Conservation (phyloP, 2,888 invertebrate species). For the Leptarthrus brevirostris region DNA sequence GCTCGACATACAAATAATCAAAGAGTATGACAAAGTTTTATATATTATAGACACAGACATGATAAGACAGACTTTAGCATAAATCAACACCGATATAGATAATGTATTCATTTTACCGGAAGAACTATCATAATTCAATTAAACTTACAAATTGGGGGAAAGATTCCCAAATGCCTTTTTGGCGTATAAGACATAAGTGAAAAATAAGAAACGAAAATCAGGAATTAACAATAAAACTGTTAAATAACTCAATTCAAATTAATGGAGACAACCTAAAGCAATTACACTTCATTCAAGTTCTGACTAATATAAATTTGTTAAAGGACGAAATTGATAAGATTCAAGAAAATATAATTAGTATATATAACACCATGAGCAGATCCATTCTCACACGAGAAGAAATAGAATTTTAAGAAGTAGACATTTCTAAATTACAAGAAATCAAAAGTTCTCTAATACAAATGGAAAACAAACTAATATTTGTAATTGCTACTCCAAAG, state of each 20-base stretch:
- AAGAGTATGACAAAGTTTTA: slow-evolving; percentile 10
- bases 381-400: neutral
- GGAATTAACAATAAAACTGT: neutral
- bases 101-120: neutral
- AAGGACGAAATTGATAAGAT: slow-evolving; percentile 9
- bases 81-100: neutral
- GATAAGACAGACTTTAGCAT: neutral
- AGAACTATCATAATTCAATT: neutral
- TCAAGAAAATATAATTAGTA: slow-evolving; percentile 14
- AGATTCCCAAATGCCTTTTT: neutral
- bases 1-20: slow-evolving; percentile 5
- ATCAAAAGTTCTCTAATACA: too few relatives aligned
- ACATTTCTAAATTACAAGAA: too few relatives aligned
- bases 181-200: neutral
- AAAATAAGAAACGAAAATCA: too few relatives aligned
- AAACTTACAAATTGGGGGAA: neutral
- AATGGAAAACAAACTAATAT: neutral
- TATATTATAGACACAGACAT: neutral
- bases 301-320: too few relatives aligned
- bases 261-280: neutral
- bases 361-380: neutral
- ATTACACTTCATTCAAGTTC: neutral
- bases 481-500: neutral
- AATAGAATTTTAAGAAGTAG: too few relatives aligned
- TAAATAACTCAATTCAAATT: slow-evolving; percentile 11